Conservation (phyloP, 2,113 vertebrate genomes). For the Dipodomys stephensi region DNA sequence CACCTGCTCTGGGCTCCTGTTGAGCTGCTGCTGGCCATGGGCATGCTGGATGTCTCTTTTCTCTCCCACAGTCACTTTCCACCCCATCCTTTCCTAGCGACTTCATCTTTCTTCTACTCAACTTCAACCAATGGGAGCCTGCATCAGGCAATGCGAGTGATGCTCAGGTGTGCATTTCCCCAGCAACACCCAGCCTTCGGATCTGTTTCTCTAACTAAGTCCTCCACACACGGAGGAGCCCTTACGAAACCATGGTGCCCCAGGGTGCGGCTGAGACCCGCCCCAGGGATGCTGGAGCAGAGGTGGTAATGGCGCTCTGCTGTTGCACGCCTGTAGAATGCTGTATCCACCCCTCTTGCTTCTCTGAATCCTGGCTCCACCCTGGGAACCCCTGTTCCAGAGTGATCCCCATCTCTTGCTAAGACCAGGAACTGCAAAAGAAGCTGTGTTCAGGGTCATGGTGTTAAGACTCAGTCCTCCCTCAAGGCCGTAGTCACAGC, state of each 20-base stretch:
- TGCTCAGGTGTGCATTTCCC: neutral
- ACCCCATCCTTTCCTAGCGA: rapidly evolving
- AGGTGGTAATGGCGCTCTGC: neutral
- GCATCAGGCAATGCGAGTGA: neutral
- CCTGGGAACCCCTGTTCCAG: neutral
- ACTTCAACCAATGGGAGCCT: neutral
- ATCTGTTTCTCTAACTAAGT: neutral
- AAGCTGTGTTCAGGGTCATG: neutral
- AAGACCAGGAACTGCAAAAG: neutral
- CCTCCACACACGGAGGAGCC: too few species aligned
- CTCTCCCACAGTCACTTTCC: neutral
- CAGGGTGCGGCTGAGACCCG: neutral
- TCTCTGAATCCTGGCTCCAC: neutral
- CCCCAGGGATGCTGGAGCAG: too few species aligned
- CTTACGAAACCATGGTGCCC: neutral
- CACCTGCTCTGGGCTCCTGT: neutral
- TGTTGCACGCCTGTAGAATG: neutral
- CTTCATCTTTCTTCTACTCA: neutral
- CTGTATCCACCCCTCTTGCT: neutral
- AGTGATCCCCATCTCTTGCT: neutral
- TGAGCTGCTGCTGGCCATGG: neutral
- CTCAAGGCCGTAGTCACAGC: neutral
- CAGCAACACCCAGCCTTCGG: neutral
- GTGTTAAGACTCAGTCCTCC: neutral
- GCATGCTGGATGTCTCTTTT: neutral